These are phyloP conservation scores for Pammene fasciana DNA, from an alignment of 2,888 invertebrate genomes.

Conservation along the genomic window DNA sequence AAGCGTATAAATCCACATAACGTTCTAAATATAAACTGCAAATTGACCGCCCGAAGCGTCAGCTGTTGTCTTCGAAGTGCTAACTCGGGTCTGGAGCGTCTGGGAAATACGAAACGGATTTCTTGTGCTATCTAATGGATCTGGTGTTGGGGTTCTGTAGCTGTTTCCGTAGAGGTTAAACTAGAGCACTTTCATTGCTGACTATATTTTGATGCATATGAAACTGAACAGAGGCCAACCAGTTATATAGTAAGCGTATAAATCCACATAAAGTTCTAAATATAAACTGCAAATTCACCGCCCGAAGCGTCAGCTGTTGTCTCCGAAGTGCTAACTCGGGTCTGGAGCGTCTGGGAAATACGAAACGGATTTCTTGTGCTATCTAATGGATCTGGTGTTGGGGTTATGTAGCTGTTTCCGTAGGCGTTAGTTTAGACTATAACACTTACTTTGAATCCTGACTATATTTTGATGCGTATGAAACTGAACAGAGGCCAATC, in stretches of 20 bases:
- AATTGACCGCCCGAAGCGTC: constrained; percentile 22
- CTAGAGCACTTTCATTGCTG: too few relatives aligned
- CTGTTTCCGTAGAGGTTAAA: background rate
- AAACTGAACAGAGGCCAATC: too few relatives aligned
- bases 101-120: constrained; percentile 17
- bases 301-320: constrained; percentile 19
- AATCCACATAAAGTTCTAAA: constrained; percentile 12
- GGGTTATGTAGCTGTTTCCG: background rate
- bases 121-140: constrained; percentile 10
- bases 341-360: constrained; percentile 12
- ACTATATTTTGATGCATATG: too few relatives aligned
- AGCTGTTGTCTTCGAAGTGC: constrained; percentile 22
- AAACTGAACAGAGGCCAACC: too few relatives aligned
- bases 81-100: constrained; percentile 6
- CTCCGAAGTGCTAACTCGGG: constrained; percentile 18
- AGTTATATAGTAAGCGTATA: too few relatives aligned
- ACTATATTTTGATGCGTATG: too few relatives aligned
- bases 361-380: constrained; percentile 18
- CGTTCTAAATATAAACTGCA: constrained; percentile 22
- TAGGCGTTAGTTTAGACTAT: background rate
- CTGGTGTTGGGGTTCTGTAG: background rate
- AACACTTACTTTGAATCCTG: too few relatives aligned
- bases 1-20: constrained; percentile 2
- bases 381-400: background rate
- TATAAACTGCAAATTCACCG: constrained; percentile 26